phyloP scores from a whole-genome alignment of 2,113 vertebrate genomes.

The Malaclemys terrapin region DNA sequence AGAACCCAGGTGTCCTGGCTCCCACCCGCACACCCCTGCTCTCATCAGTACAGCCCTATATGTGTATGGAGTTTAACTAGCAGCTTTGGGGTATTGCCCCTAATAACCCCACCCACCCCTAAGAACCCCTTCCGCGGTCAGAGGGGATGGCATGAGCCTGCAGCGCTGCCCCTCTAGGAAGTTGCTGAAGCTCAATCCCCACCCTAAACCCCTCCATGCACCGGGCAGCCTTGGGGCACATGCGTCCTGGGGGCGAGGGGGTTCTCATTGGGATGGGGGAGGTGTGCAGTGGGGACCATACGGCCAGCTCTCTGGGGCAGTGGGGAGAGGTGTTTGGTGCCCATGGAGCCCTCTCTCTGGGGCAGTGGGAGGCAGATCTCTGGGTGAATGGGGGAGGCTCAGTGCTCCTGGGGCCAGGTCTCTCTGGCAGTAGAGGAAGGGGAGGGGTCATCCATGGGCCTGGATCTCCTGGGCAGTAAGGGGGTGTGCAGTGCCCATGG shows the following conservation, averaged over 20 bases:
- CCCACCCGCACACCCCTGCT: neutral
- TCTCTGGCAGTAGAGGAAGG: too few species aligned
- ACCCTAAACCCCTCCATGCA: neutral
- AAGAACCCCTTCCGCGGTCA: neutral
- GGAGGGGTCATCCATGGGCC: too few species aligned
- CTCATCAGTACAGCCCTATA: neutral
- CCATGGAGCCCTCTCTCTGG: neutral
- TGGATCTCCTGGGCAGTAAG: neutral
- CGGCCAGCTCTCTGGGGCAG: neutral
- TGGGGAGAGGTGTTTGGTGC: too few species aligned
- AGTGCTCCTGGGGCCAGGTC: too few species aligned
- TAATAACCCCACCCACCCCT: neutral
- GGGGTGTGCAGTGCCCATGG: neutral
- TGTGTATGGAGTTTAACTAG: neutral
- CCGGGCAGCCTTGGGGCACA: neutral
- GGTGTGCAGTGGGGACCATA: neutral
- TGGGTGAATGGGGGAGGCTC: too few species aligned
- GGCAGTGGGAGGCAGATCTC: neutral
- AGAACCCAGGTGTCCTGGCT: neutral
- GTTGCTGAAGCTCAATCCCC: neutral
- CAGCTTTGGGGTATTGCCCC: neutral
- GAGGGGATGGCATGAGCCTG: neutral
- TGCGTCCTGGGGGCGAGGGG: fast-evolving
- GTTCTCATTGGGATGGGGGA: neutral
- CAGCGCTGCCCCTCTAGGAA: neutral